Base-by-base conservation (phyloP, 1,140 invertebrate genomes). In the Vanessa tameamea region DNA sequence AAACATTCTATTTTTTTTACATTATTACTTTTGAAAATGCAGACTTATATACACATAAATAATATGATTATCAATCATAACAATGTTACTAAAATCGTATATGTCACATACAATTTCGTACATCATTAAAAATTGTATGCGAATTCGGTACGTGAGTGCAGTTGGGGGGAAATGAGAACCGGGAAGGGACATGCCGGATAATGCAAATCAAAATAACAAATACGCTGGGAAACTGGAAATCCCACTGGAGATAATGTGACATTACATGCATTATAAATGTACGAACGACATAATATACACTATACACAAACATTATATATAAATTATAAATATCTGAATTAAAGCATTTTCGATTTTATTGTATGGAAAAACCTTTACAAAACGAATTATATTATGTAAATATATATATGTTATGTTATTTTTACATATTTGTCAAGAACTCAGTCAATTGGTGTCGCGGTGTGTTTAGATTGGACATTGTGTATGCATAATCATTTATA, bases 171-270 rank as follows among this genome's bases (percentile, higher is more conserved):
- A 72, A 72, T 66, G 64, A 73, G 51, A 63, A 48, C 47, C 70
- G 63, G 20, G 66, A 59, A 73, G 69, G 31, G 61, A 69, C 53
- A 50, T 50, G 66, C 79, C 79, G 79, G 77, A 81, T 77, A 81
- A 57, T 76, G 72, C 77, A 66, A 79, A 81, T 79, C 64, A 75
- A 61, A 73, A 75, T 69, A 65, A 63, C 53, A 72, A 63, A 72
- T 51, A 66, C 65, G 55, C 55, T 78, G 78, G 61, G 57, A 74
- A 76, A 72, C 53, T 68, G 68, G 73, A 73, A 70, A 68, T 73
- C 69, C 68, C 73, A 68, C 53, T 20, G 69, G 61, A 43, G 48
- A 72, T 72, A 37, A 70, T 37, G 53, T 20, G n/a, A 55, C n/a
- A 11, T 43, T 43, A 43, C 37, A 43, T 43, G 9, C 37, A 43